These are phyloP conservation scores for Furcula furcula DNA, from an alignment of 2,888 invertebrate genomes.

Conservation along the genomic window DNA sequence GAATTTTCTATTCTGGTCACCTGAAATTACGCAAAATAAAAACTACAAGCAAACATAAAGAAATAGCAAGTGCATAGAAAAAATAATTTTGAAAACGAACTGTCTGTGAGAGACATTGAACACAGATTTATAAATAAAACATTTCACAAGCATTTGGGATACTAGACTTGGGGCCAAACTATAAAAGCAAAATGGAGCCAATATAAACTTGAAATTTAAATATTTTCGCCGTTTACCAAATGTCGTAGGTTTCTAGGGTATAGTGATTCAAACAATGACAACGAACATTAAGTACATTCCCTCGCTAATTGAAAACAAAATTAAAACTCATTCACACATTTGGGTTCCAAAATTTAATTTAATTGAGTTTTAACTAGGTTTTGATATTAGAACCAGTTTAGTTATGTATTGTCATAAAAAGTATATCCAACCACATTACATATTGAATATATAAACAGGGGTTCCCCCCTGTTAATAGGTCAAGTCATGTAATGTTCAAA, in stretches of 20 bases:
- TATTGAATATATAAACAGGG: too few species aligned
- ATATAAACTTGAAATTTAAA: not conserved
- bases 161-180: not conserved
- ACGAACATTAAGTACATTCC: too few species aligned
- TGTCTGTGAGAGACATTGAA: not conserved
- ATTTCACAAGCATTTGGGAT: not conserved
- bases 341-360: too few species aligned
- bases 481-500: too few species aligned
- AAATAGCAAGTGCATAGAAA: constrained; percentile 8
- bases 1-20: constrained; percentile 56
- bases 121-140: not conserved
- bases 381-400: too few species aligned
- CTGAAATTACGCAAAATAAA: constrained; percentile 60
- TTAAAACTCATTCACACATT: too few species aligned
- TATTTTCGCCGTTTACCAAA: not conserved
- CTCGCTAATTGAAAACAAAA: too few species aligned
- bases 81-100: constrained; percentile 26
- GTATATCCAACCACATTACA: too few species aligned
- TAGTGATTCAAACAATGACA: too few species aligned
- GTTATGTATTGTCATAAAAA: too few species aligned
- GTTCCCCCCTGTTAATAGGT: too few species aligned
- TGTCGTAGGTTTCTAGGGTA: not conserved
- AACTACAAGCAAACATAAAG: constrained; percentile 33
- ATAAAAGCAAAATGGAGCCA: not conserved
- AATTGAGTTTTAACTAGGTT: too few species aligned